phyloP scores from a whole-genome alignment of 1,140 invertebrate species.

The Asobara japonica region DNA sequence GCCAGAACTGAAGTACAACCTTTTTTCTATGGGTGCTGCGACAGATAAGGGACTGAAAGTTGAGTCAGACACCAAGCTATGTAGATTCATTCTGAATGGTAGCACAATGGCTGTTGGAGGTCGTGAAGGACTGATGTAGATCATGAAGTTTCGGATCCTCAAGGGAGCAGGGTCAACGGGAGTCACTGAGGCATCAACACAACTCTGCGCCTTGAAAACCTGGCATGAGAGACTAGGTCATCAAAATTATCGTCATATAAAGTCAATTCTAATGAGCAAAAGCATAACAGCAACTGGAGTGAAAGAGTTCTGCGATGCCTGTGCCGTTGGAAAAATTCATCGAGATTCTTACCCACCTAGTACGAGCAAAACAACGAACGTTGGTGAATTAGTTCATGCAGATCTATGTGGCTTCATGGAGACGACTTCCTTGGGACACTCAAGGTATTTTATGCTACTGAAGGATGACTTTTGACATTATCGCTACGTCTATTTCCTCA shows the following conservation, averaged over 20 bases:
- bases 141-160: too few relatives aligned
- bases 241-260: constrained; percentile 53
- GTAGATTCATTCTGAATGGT: constrained; percentile 57
- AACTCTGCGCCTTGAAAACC: too few relatives aligned
- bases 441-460: constrained; percentile 38
- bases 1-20: constrained; percentile 55
- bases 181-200: too few relatives aligned
- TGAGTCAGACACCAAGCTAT: constrained; percentile 36
- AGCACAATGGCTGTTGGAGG: constrained; percentile 50
- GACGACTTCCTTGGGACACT: constrained; percentile 24
- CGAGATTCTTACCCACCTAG: background rate
- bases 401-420: too few relatives aligned
- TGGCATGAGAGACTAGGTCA: constrained; percentile 58
- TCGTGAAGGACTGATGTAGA: background rate
- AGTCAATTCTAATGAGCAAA: constrained; percentile 41
- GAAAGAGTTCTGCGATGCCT: constrained; percentile 48
- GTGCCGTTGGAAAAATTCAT: constrained; percentile 56
- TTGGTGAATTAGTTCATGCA: too few relatives aligned
- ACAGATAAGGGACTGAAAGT: constrained; percentile 26
- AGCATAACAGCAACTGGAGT: constrained; percentile 39
- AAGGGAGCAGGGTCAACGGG: too few relatives aligned
- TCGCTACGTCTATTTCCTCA: constrained; percentile 37
- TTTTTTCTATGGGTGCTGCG: constrained; percentile 54
- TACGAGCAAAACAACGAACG: too few relatives aligned
- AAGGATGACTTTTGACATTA: constrained; percentile 46